Base-by-base conservation (phyloP, 2,797 vertebrate genomes). In the Mastacembelus armatus region DNA sequence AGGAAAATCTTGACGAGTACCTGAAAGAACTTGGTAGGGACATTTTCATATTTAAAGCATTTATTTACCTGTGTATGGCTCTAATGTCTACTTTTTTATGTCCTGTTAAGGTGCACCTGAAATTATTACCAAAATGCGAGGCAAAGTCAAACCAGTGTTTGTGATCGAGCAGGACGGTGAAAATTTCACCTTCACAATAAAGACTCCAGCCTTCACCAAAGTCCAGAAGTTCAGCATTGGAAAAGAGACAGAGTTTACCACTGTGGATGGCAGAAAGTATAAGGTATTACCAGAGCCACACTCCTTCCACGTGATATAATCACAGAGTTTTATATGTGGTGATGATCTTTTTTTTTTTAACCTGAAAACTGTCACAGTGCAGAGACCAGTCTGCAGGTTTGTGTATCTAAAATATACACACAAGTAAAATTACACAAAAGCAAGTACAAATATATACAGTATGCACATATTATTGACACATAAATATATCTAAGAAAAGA, bases 1-100 rank as follows among this genome's bases (percentile, higher is more conserved):
- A 97, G 57, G 93, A 95, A 50, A 96, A 96, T 61, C 86, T 92
- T 0, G 94, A 95, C 36, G 89, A 88, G 4, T 96, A 97, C 48
- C 86, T 97, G 57, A 93, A 91, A 85, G 89, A 71, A 21, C 30
- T 92, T 0, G 89, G 93, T 93, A 54, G 90, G 85, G 50, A 7
- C 15, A 4, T 14, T 11, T 1, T 24, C 1, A 7, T 21, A 12
- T 30, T 12, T 49, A 5, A 32, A 18, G 0, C 8, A 21, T 36
- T 15, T 1, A 9, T 32, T 55, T 22, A 2, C 3, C 1, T 19
- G 0, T 44, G 11, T 1, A 2, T 39, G 10, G 0, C 9, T 18
- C 10, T 5, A 3, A 40, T 0, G 6, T 9, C 0, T 15, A 1
- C 3, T 15, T 66, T 4, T 32, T 26, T 10, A 7, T 3, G 2